Conservation (phyloP, 2,888 invertebrate species). For the Drosophila melanosoma region DNA sequence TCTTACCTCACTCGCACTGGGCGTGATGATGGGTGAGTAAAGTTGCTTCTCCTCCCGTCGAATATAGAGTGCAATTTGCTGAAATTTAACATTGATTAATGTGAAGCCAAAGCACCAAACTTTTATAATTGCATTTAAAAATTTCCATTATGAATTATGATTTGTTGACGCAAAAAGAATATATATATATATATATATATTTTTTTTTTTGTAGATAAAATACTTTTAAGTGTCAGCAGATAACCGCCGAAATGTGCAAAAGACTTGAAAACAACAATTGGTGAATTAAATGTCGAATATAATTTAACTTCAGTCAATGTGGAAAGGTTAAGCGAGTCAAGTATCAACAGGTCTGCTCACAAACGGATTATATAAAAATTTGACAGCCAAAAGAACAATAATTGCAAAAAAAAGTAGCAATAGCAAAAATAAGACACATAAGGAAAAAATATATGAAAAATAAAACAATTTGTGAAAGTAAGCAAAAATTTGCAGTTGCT, state of each 20-base stretch:
- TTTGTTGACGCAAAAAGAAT: neutral
- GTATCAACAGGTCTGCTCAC: conserved; percentile 53
- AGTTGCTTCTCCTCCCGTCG: conserved; percentile 81
- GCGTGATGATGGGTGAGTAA: conserved; percentile 75
- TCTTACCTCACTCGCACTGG: conserved; percentile 80
- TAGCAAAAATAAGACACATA: conserved; percentile 8
- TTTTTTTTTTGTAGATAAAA: neutral
- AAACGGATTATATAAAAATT: conserved; percentile 31
- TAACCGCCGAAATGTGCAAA: neutral
- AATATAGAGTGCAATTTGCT: conserved; percentile 83
- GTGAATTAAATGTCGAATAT: conserved; percentile 31
- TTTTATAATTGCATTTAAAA: neutral
- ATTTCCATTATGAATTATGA: neutral
- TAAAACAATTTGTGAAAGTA: conserved; percentile 54
- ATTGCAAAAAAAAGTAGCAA: conserved; percentile 19
- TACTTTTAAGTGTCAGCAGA: neutral
- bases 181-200: neutral
- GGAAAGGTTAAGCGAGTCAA: conserved; percentile 31
- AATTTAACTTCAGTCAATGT: conserved; percentile 27
- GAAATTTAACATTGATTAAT: conserved; percentile 37
- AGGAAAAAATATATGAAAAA: neutral
- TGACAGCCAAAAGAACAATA: conserved; percentile 39
- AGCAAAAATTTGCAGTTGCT: conserved; percentile 57
- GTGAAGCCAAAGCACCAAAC: neutral
- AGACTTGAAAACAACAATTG: conserved; percentile 1